Evolutionary conservation across 2,797 vertebrate species (phyloP), one percentile per base, ranked within the genome.

Genomic region (Tokudaia muenninki): DNA sequence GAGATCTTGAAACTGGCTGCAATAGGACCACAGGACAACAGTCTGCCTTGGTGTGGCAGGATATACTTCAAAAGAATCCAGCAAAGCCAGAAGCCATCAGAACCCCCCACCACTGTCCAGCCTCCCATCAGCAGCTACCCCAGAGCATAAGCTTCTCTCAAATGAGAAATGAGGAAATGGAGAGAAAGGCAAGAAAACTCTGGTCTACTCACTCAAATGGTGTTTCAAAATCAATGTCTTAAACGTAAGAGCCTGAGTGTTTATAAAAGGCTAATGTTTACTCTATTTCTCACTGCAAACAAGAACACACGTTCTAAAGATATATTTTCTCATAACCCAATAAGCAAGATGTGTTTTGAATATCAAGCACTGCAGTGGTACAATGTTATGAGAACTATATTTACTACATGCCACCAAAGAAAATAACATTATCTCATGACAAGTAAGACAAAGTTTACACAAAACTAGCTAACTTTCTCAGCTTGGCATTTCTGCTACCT

Each of bases 391-490:
- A 34, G n/a, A 44, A 41, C 44, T 91, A 2, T 55, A 94, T 80
- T 78, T 41, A 78, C 34, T 55, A 74, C 19, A 55, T 67, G 26
- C 19, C 34, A 84, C 59, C 22, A 92, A 91, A 44, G 57, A 94
- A 89, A 94, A 90, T 59, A 47, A 86, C 82, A 41, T 31, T 79
- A 92, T 91, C 90, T 86, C 61, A 59, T 4, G 59, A 52, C 63
- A 74, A 44, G 94, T 47, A n/a, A 93, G 67, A 88, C 50, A 31
- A 86, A 65, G 10, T 91, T 91, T 63, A 34, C 47, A 55, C 63
- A 89, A 67, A 93, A 97, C 92, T 94, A 94, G 92, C 59, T 65
- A 91, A 87, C 24, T 95, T 92, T 1, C 19, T 41, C 67, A 67
- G 47, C 72, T 95, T 91, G 14, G 61, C 52, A 52, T 89, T 88